These are phyloP conservation scores for Caenorhabditis panamensis DNA, from an alignment of 2,888 invertebrate species.

Conservation along the genomic window DNA sequence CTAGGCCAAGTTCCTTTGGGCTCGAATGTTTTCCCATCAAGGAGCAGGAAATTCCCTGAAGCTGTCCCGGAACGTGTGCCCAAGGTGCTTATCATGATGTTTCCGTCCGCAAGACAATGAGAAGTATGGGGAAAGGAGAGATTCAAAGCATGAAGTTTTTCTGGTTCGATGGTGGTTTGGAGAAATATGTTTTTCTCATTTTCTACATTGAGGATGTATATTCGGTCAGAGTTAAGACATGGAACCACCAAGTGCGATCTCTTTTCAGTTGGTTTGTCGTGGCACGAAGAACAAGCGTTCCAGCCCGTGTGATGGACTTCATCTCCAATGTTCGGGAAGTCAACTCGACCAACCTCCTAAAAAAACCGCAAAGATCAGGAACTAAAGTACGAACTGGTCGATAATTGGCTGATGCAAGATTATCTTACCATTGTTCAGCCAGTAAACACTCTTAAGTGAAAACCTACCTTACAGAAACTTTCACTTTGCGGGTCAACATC, in stretches of 20 bases:
- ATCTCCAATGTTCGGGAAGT: slow-evolving; percentile 88
- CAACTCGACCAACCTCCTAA: slow-evolving; percentile 91
- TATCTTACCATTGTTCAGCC: background rate
- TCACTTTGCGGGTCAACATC: slow-evolving; percentile 92
- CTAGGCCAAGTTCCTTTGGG: slow-evolving; percentile 84
- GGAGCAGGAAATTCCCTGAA: slow-evolving; percentile 87
- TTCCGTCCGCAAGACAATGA: slow-evolving; percentile 93
- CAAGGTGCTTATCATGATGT: slow-evolving; percentile 95
- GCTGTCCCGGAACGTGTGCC: slow-evolving; percentile 81
- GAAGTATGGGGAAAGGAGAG: slow-evolving; percentile 93
- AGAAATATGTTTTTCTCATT: slow-evolving; percentile 74
- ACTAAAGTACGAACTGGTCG: background rate
- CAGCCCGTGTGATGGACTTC: slow-evolving; percentile 97
- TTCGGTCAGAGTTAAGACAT: slow-evolving; percentile 88
- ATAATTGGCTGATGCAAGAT: background rate
- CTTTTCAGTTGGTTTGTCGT: slow-evolving; percentile 80
- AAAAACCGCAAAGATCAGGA: slow-evolving; percentile 47
- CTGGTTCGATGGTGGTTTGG: slow-evolving; percentile 87
- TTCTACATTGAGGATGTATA: slow-evolving; percentile 88
- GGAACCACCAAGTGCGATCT: slow-evolving; percentile 90
- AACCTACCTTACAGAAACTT: slow-evolving; percentile 83
- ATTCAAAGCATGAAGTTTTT: slow-evolving; percentile 87
- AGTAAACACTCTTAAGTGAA: background rate
- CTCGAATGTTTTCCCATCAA: slow-evolving; percentile 89
- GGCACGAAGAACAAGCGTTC: slow-evolving; percentile 97